phyloP scores from a whole-genome alignment of 2,888 invertebrate genomes.

The Ecdyonurus torrentis region DNA sequence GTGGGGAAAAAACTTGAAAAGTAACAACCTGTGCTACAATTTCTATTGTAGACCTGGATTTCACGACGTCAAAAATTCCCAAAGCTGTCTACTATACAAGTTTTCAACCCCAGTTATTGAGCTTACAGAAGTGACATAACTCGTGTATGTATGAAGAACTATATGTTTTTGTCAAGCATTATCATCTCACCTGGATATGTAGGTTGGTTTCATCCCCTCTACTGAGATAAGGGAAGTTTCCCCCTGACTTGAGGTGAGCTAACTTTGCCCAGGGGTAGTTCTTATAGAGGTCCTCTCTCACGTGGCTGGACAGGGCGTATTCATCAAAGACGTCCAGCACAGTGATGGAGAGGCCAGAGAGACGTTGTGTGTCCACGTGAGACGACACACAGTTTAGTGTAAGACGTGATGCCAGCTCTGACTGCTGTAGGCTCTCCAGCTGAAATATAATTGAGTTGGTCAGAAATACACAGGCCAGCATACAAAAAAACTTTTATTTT shows the following conservation, averaged over 20 bases:
- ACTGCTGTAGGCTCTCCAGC: conserved; percentile 67
- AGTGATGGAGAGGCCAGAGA: conserved; percentile 53
- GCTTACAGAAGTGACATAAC: not conserved
- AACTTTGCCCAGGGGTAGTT: conserved; percentile 72
- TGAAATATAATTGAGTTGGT: too few relatives aligned
- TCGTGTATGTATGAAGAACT: not conserved
- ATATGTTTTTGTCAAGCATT: not conserved
- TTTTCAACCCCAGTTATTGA: too few relatives aligned
- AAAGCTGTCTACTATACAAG: not conserved
- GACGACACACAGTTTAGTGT: conserved; percentile 71
- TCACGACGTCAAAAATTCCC: not conserved
- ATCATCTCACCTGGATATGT: conserved; percentile 55
- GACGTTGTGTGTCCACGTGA: conserved; percentile 58
- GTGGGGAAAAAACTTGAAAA: not conserved
- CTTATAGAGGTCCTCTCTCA: conserved; percentile 67
- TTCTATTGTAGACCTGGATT: not conserved
- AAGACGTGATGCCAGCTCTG: conserved; percentile 68
- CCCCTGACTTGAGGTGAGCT: conserved; percentile 74
- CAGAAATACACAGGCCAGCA: too few relatives aligned
- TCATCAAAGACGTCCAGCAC: conserved; percentile 82
- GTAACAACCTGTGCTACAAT: too few relatives aligned
- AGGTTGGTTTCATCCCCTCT: conserved; percentile 77
- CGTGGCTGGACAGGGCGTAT: conserved; percentile 58
- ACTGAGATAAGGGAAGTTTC: conserved; percentile 82
- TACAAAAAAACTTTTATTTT: too few relatives aligned